Evolutionary conservation across 2,113 vertebrate species (phyloP), one percentile per base, ranked within the genome.

Genomic region (Crocuta crocuta): DNA sequence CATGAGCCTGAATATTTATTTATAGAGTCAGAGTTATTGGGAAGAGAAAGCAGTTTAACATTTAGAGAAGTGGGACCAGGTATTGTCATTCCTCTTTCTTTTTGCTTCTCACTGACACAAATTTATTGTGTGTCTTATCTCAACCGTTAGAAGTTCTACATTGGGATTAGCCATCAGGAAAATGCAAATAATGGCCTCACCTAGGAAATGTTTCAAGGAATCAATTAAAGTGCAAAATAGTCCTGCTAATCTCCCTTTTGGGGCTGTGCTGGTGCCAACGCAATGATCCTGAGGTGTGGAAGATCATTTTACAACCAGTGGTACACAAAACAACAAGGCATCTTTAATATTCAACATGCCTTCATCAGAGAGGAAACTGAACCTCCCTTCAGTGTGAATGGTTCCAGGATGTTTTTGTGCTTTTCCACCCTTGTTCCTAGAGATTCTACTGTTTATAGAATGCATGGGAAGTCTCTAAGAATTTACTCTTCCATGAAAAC

Each of bases 181-280:
- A 96, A 95, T 74, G 43, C 79, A 96, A 97, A 96, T 90, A 90
- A 94, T 86, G 84, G n/a, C 84, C 63, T 88, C 88, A 93, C 79
- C 39, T 55, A 74, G 74, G 91, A 96, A 92, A 48, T 76, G 70
- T 95, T 83, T 98, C 88, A 94, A 94, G 39, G 43, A 97, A 82
- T 88, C 80, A 80, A 58, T 76, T 94, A 74, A 93, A 95, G 70
- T 53, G 28, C n/a, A 84, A 91, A 85, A 83, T 33, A 89, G 73
- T 73, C 39, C 65, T 53, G 17, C 45, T 94, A 91, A 76, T 93
- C 80, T 90, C 39, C 53, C 53, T 89, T 80, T 55, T 81, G 70
- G 85, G 80, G 33, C 35, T 93, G 26, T 43, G 65, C 26, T 94
- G 74, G 58, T 66, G 70, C 80, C 81, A 93, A 65, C 21, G 89